Percentiles rank a stretch among this genome's conserved stretches.
Conservation (phyloP, 2,888 invertebrate species). For the Buathra laborator region DNA sequence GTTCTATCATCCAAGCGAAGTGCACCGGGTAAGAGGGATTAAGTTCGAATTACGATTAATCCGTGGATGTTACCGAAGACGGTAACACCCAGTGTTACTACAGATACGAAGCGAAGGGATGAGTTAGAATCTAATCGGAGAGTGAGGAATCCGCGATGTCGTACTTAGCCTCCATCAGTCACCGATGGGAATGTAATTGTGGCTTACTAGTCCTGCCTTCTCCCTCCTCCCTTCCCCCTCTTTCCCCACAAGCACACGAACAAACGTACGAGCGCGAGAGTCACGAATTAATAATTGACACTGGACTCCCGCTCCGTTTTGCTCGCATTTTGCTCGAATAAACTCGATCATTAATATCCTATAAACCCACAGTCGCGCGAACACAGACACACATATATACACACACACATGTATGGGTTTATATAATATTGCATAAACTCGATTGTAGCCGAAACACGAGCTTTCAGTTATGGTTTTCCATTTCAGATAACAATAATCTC, state of each 20-base stretch:
- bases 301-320: not conserved
- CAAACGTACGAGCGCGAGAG: not conserved
- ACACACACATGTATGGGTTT: not conserved
- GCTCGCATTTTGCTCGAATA: conserved; percentile 14
- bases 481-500: conserved; percentile 29
- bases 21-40: conserved; percentile 24
- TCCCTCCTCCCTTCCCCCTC: not conserved
- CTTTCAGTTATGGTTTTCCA: conserved; percentile 16
- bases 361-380: not conserved
- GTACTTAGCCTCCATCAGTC: conserved; percentile 39
- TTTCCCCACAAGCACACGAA: not conserved
- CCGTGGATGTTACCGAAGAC: conserved; percentile 19
- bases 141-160: conserved; percentile 36
- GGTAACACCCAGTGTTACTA: not conserved
- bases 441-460: not conserved
- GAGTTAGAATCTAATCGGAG: conserved; percentile 37
- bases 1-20: conserved; percentile 20
- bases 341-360: conserved; percentile 21
- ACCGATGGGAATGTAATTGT: conserved; percentile 29
- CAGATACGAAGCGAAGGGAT: not conserved
- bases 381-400: not conserved
- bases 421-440: not conserved
- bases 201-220: not conserved
- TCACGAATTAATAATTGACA: conserved; percentile 41
- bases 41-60: conserved; percentile 55